These are phyloP conservation scores for Cepaea hortensis DNA, from an alignment of 2,888 invertebrate genomes.

Conservation along the genomic window DNA sequence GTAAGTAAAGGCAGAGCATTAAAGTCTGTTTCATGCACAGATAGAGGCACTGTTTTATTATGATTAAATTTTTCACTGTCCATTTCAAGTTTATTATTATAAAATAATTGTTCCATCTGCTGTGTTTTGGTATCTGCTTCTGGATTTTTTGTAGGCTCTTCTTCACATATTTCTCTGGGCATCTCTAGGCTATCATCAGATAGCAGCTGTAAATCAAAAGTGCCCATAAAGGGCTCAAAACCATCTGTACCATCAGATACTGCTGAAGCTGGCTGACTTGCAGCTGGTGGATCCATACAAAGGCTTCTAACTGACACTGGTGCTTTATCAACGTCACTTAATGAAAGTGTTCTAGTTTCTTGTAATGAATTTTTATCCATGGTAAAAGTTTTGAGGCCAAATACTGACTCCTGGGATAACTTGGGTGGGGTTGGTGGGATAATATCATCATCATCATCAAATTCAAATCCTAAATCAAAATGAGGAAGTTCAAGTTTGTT, in stretches of 20 bases:
- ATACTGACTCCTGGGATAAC: constrained; percentile 36
- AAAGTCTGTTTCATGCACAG: not conserved
- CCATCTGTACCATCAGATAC: not conserved
- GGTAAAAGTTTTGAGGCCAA: constrained; percentile 11
- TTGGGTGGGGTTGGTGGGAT: constrained; percentile 67
- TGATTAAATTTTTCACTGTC: not conserved
- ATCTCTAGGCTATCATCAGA: not conserved
- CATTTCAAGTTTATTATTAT: not conserved
- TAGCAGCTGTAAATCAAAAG: not conserved
- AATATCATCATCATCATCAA: constrained; percentile 64
- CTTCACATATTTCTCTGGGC: too few species aligned
- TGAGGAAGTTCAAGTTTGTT: constrained; percentile 54
- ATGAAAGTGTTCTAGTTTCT: constrained; percentile 17
- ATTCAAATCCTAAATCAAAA: constrained; percentile 70
- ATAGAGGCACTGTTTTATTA: not conserved
- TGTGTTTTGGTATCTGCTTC: not conserved
- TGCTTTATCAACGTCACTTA: not conserved
- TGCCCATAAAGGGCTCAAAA: not conserved
- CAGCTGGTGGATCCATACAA: not conserved
- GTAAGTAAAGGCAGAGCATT: not conserved
- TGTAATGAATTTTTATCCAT: not conserved
- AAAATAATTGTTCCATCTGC: not conserved
- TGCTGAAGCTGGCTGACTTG: not conserved
- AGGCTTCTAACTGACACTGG: not conserved
- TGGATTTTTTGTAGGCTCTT: not conserved